Percentiles rank a stretch among this genome's conserved stretches.
Evolutionary conservation across 2,797 vertebrate species (phyloP).

Genomic region (Amazonetta brasiliensis): DNA sequence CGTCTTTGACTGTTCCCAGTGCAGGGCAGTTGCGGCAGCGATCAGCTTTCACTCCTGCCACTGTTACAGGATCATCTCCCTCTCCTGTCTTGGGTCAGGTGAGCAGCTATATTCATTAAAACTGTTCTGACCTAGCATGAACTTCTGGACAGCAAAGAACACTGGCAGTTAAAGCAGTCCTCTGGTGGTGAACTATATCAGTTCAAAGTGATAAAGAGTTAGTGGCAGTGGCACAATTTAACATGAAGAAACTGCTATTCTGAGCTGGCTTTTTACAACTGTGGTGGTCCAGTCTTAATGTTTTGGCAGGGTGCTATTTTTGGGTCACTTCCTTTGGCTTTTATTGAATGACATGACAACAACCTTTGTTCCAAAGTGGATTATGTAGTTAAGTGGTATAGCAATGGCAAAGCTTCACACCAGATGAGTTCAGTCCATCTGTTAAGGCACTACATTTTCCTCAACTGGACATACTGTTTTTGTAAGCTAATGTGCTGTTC

Average conservation of each 20-base stretch:
- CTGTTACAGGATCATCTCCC: conserved; percentile 93
- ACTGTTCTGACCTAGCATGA: neutral
- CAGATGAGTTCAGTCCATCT: neutral
- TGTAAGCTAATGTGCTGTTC: neutral
- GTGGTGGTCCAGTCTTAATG: neutral
- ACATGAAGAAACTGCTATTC: neutral
- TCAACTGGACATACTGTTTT: neutral
- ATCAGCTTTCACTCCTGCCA: conserved; percentile 96
- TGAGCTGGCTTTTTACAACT: neutral
- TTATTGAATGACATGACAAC: neutral
- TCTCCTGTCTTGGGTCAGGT: conserved; percentile 98
- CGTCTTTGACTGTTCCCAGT: conserved; percentile 91
- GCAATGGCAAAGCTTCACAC: neutral
- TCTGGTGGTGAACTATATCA: neutral
- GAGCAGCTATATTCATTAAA: neutral
- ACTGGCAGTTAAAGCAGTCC: neutral
- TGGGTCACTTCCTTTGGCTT: neutral
- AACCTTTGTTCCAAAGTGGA: neutral
- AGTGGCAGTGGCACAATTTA: neutral
- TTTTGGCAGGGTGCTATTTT: neutral
- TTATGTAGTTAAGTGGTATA: neutral
- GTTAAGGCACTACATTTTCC: neutral
- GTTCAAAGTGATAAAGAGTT: neutral
- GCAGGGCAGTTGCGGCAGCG: conserved; percentile 92
- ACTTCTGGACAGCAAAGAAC: neutral